phyloP scores from a whole-genome alignment of 2,797 vertebrate species.

The Anableps anableps region DNA sequence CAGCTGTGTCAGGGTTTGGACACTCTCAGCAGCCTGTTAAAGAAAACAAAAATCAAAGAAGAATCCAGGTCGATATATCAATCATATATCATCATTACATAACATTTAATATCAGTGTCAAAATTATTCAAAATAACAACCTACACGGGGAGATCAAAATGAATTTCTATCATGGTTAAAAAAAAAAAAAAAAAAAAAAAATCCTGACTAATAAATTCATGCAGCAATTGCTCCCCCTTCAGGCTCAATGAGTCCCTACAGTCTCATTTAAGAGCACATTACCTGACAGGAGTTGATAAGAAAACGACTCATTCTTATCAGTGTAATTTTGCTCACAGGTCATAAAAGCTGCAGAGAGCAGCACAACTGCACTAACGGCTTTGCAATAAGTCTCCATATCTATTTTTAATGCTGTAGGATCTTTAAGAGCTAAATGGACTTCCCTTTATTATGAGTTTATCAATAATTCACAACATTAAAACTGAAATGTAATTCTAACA shows the following conservation, averaged over 20 bases:
- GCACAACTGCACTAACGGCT: conserved; percentile 52
- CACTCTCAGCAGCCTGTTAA: conserved; percentile 88
- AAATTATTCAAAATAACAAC: background rate
- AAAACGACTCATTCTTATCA: conserved; percentile 25
- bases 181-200: background rate
- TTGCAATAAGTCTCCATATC: conserved; percentile 62
- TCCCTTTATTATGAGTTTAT: conserved; percentile 72
- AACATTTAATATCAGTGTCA: background rate
- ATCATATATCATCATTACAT: background rate
- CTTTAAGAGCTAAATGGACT: conserved; percentile 62
- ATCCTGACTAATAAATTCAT: conserved; percentile 9
- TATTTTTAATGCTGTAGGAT: conserved; percentile 73
- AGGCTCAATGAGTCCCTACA: conserved; percentile 9
- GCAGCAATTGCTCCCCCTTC: conserved; percentile 50
- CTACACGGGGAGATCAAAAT: background rate
- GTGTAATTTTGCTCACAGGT: conserved; percentile 63
- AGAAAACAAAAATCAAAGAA: conserved; percentile 34
- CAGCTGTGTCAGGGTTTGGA: conserved; percentile 92
- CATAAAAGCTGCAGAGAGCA: conserved; percentile 46
- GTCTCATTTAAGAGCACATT: background rate
- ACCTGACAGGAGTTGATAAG: conserved; percentile 3
- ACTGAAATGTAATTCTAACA: conserved; percentile 73
- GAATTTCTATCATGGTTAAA: background rate
- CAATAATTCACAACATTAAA: conserved; percentile 78
- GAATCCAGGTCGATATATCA: background rate